Conservation (phyloP, 2,113 vertebrate species). For the Phylloscopus whistleri region DNA sequence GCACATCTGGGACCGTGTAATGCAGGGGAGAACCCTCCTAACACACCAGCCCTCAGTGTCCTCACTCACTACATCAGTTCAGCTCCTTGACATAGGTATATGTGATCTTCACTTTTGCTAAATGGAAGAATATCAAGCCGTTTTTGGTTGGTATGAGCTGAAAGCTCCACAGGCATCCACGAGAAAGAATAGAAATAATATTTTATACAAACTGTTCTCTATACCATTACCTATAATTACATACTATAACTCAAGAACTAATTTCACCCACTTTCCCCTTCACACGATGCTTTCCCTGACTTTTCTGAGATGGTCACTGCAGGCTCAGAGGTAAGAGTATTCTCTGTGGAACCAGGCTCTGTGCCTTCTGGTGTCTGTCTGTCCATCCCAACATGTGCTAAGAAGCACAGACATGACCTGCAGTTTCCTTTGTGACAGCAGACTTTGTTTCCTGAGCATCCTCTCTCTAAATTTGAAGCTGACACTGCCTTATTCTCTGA, state of each 20-base stretch:
- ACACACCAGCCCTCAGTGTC: not conserved
- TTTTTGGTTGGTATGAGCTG: not conserved
- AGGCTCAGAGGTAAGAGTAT: not conserved
- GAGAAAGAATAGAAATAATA: not conserved
- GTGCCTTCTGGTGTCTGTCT: rapidly evolving
- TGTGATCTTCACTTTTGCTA: not conserved
- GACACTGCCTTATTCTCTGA: not conserved
- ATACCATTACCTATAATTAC: not conserved
- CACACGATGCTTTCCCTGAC: rapidly evolving
- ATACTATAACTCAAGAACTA: not conserved
- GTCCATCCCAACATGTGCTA: not conserved
- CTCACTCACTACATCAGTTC: not conserved
- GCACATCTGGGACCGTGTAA: rapidly evolving
- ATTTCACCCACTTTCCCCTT: not conserved
- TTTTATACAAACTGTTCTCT: not conserved
- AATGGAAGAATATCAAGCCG: not conserved
- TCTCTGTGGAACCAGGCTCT: not conserved
- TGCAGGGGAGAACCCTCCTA: not conserved
- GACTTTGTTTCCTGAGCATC: not conserved
- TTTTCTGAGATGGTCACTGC: not conserved
- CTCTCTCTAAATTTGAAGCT: not conserved
- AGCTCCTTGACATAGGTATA: not conserved
- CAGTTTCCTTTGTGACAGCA: not conserved
- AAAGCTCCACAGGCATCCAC: not conserved
- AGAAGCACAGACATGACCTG: not conserved